phyloP scores from a whole-genome alignment of 1,140 invertebrate genomes.

The Magallana angulata region DNA sequence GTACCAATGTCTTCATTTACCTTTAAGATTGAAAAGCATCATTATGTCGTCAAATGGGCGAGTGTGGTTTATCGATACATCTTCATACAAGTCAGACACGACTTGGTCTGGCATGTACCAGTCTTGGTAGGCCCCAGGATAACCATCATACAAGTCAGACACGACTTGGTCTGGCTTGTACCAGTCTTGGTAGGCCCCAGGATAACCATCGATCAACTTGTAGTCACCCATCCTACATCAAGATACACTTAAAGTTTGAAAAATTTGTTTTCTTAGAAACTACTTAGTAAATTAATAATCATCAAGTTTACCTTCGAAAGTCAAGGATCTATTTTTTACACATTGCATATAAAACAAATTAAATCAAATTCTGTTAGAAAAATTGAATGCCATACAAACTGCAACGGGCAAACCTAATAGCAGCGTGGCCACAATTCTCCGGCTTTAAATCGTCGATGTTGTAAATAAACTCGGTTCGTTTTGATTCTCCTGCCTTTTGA shows the following conservation, averaged over 20 bases:
- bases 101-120: constrained; percentile 59
- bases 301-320: too few relatives aligned
- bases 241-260: too few relatives aligned
- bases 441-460: constrained; percentile 65
- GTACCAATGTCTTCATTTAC: neutral
- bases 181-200: constrained; percentile 58
- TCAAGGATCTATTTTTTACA: too few relatives aligned
- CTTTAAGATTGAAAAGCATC: constrained; percentile 36
- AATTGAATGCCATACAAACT: neutral
- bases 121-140: constrained; percentile 53
- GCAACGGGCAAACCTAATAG: constrained; percentile 66
- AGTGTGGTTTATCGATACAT: neutral
- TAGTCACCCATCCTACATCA: constrained; percentile 56
- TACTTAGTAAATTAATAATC: too few relatives aligned
- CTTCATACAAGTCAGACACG: neutral
- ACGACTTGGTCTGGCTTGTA: constrained; percentile 54
- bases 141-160: constrained; percentile 33
- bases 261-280: too few relatives aligned
- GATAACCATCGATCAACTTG: constrained; percentile 60
- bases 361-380: too few relatives aligned
- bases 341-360: too few relatives aligned
- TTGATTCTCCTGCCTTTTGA: constrained; percentile 29
- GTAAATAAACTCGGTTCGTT: constrained; percentile 70
- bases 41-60: neutral
- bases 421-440: constrained; percentile 64